These are phyloP conservation scores for Tragelaphus strepsiceros DNA, from an alignment of 2,113 vertebrate genomes.

Conservation along the genomic window DNA sequence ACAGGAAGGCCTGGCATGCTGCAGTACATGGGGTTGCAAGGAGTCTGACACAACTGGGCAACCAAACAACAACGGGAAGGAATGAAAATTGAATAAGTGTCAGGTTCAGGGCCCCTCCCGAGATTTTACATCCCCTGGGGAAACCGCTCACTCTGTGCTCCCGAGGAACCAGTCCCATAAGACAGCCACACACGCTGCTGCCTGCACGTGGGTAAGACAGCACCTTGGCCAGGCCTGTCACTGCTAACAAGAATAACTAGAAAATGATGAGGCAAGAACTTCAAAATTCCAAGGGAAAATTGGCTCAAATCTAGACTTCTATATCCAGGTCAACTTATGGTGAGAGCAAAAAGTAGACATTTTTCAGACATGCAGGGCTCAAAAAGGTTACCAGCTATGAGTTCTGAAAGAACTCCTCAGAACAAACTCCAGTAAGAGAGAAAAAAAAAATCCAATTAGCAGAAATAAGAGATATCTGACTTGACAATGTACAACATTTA, in stretches of 20 bases:
- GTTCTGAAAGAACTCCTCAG: not conserved
- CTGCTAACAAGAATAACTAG: not conserved
- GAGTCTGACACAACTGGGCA: not conserved
- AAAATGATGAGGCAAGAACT: not conserved
- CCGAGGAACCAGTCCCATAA: fast-evolving
- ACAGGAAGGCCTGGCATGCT: not conserved
- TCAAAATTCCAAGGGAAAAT: not conserved
- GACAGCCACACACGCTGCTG: not conserved
- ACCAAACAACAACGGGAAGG: not conserved
- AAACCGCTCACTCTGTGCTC: not conserved
- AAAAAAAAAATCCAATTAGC: not conserved
- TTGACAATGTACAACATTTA: not conserved
- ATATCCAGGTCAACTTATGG: not conserved
- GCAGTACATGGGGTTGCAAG: not conserved
- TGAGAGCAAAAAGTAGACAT: not conserved
- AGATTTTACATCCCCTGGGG: not conserved
- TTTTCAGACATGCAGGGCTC: not conserved
- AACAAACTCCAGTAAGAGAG: not conserved
- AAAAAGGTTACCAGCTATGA: not conserved
- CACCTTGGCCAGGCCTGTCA: not conserved
- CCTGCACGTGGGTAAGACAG: not conserved
- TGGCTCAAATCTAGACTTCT: not conserved
- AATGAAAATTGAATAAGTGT: not conserved
- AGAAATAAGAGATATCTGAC: not conserved
- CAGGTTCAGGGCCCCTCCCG: not conserved